Base-by-base conservation (phyloP, 2,888 invertebrate species). In the Bedellia somnulentella region DNA sequence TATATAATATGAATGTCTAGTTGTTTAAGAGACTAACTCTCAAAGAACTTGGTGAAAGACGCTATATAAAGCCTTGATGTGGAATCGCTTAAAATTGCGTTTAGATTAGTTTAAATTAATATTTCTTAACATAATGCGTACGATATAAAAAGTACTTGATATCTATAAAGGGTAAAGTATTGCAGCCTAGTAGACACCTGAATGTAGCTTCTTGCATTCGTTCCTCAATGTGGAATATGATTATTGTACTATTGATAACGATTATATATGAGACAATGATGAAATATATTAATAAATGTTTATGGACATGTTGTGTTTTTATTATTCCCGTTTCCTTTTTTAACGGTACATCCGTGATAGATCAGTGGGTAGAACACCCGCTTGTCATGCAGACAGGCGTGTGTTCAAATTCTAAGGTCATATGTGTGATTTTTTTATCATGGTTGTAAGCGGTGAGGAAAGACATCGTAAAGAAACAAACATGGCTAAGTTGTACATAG, bases 11-110 rank as follows among this genome's bases (percentile, higher is more conserved):
- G n/a, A n/a, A n/a, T n/a, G n/a, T n/a, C n/a, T n/a, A n/a, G n/a
- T n/a, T n/a, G n/a, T 57, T 57, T 56, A 50, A 67, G 64, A 61
- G 56, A 52, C 57, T 63, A 44, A 56, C 52, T 49, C n/a, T 40
- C 63, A 61, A 68, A 71, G 66, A 75, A 75, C 75, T 75, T 75
- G 75, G 75, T 75, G 75, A 58, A 75, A 62, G 71, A 73, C 64
- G 64, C 70, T 68, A 64, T 56, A 54, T 56, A 64, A 73, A 73
- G 75, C 75, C 75, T 73, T 67, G 68, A 47, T 61, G 53, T 55
- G 47, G 51, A 49, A 55, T 59, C 61, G 58, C 41, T 52, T 54
- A 57, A 59, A 63, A 57, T 70, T 70, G 75, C 75, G 75, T 73
- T 73, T 71, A 75, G 70, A 57, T 60, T 71, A 68, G 68, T 56